Evolutionary conservation across 2,113 vertebrate genomes (phyloP).

Genomic region (Apodemus sylvaticus): DNA sequence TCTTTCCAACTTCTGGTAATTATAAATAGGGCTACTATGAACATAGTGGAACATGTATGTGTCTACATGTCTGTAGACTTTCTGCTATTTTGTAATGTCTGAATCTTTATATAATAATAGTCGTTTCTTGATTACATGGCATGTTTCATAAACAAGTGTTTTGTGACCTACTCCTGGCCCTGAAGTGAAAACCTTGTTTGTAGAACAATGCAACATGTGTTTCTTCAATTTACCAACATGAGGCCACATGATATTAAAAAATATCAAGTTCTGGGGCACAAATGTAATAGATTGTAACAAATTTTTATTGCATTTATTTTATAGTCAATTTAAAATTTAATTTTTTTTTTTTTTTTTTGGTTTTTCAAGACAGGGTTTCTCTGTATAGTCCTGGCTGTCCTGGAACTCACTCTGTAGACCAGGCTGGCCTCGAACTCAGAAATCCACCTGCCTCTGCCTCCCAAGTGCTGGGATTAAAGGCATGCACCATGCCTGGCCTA

Average conservation of each 20-base stretch:
- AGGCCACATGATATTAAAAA: background rate
- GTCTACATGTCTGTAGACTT: background rate
- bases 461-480: no score
- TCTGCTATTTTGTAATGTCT: background rate
- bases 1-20: no score
- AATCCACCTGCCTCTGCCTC: no score
- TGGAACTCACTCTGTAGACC: no score
- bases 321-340: background rate
- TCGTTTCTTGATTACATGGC: background rate
- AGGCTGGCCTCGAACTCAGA: no score
- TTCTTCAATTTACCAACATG: background rate
- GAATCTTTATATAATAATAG: background rate
- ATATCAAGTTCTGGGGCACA: background rate
- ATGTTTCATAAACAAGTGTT: background rate
- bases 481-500: no score
- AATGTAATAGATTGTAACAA: background rate
- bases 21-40: no score
- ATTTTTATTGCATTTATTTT: background rate
- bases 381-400: no score
- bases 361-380: no score
- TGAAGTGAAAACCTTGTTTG: background rate
- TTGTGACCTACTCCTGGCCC: background rate
- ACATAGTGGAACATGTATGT: background rate
- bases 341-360: no score
- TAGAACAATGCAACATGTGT: background rate